Evolutionary conservation across 2,113 vertebrate genomes (phyloP), one percentile per base, ranked within the genome.

Genomic region (Orycteropus afer): DNA sequence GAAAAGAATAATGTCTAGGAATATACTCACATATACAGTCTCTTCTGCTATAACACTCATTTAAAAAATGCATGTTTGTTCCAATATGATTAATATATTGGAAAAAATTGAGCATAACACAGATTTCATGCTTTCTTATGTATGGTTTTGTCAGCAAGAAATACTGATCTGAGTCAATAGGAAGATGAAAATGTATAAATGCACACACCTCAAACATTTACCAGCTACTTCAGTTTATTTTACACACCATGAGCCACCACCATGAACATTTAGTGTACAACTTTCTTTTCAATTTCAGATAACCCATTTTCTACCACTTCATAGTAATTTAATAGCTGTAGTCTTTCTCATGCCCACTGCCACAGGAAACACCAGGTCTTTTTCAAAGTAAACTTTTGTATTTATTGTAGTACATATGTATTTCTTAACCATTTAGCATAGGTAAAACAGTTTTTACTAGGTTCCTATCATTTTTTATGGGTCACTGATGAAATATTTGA

Each of bases 21-120:
- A 81, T 32, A 89, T n/a, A 82, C 22, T 69, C 13, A 92, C 20
- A 91, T 7, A 85, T 12, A 85, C 1, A 89, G 63, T 79, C 57
- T 55, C 11, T 53, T 93, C 9, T 81, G 25, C 57, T 76, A 55
- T 74, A 59, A 42, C 32, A n/a, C 18, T 73, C 84, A 14, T 67
- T 86, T 80, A 80, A 17, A 93, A 85, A 95, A 61, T 82, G 27
- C 0, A 94, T 77, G 82, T 86, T 67, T 86, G 32, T 81, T 86
- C 18, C 59, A 81, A 47, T 73, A 3, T 18, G 45, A 94, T 4
- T 49, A 17, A 83, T 74, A 81, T 18, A 81, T 77, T 47, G 89
- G 27, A 63, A 67, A 89, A 45, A 13, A 86, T 86, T 82, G 23
- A 57, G 17, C 13, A 86, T 57, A 87, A 73, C 37, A 69, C 0